Percentiles rank a stretch among this genome's conserved stretches.
Conservation (phyloP, 2,797 vertebrate species). For the Cephalopachus bancanus region DNA sequence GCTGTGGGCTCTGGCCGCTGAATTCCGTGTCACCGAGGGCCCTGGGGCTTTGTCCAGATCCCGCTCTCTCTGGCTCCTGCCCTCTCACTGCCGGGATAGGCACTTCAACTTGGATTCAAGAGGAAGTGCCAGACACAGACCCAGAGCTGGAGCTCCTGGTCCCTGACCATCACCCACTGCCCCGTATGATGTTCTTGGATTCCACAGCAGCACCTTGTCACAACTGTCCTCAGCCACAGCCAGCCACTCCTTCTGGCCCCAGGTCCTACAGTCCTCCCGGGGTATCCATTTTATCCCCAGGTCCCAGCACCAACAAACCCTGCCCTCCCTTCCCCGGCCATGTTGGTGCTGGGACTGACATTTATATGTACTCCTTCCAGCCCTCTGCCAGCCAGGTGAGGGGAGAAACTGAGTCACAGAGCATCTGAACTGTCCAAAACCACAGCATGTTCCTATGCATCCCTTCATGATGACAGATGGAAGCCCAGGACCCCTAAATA, state of each 20-base stretch:
- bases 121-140: no score
- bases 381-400: background rate
- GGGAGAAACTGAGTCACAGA: background rate
- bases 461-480: background rate
- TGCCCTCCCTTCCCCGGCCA: no score
- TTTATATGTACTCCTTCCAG: background rate
- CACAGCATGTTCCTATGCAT: background rate
- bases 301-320: no score
- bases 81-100: background rate
- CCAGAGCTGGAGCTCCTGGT: background rate
- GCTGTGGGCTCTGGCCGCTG: background rate
- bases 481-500: background rate
- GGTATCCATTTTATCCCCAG: background rate
- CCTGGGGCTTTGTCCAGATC: background rate
- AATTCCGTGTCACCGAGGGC: background rate
- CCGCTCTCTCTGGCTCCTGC: background rate
- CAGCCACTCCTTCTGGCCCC: fast-evolving
- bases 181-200: background rate
- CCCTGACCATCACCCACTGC: background rate
- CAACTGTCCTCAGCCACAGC: background rate
- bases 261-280: background rate
- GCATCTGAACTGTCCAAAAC: background rate
- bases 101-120: no score
- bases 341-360: background rate
- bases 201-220: background rate